Conservation (phyloP, 2,888 invertebrate species). For the Tipula lateralis region DNA sequence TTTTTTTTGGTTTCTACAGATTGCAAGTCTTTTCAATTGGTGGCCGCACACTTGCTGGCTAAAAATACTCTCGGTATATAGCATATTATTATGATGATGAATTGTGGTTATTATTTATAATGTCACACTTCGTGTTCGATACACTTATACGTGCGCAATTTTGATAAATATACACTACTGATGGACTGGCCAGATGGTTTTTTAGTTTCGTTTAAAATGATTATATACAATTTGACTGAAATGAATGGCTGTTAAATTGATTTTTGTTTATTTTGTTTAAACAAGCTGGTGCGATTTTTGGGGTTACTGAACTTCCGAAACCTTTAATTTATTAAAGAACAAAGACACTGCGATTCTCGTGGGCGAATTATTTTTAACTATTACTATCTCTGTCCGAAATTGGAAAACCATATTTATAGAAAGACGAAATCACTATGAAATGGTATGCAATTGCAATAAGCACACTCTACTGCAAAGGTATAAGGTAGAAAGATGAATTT, state of each 20-base stretch:
- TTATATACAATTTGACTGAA: not conserved
- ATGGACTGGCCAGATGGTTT: not conserved
- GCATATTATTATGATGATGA: not conserved
- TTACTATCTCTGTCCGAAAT: no score
- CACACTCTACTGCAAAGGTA: no score
- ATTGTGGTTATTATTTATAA: not conserved
- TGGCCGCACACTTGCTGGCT: not conserved
- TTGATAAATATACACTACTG: no score
- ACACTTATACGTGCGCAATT: no score
- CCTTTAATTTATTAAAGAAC: not conserved
- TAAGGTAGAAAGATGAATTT: no score
- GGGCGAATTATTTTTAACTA: not conserved
- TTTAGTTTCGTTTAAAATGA: not conserved
- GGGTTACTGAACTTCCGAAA: not conserved
- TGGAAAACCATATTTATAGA: no score
- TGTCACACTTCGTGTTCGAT: not conserved
- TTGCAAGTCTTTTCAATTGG: not conserved
- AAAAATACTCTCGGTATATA: not conserved
- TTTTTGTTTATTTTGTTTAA: not conserved
- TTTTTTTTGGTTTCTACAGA: no score
- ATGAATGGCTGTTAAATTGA: not conserved
- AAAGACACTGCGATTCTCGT: no score
- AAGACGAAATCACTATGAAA: no score
- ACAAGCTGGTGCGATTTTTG: not conserved
- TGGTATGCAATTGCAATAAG: no score